Evolutionary conservation across 2,797 vertebrate species (phyloP).

Genomic region (Paratrypauchen microcephalus): DNA sequence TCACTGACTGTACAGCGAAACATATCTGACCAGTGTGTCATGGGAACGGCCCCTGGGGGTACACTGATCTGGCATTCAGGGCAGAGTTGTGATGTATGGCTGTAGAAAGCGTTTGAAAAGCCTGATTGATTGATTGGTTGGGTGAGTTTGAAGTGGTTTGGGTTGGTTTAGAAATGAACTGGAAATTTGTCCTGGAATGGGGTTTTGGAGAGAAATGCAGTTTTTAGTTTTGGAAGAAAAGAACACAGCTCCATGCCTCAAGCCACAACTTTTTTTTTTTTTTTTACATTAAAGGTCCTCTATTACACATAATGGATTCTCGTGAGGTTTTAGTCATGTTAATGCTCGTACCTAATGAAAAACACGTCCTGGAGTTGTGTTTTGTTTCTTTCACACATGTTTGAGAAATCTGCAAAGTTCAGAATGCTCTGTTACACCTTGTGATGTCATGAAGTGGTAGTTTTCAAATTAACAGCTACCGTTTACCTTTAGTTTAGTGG

Average conservation of each 20-base stretch:
- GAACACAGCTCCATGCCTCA: neutral
- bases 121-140: conserved; percentile 4
- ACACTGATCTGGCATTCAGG: neutral
- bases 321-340: too few species aligned
- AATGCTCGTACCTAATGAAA: too few species aligned
- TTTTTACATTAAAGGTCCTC: neutral
- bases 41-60: conserved; percentile 44
- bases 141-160: conserved; percentile 6
- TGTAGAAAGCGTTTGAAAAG: neutral
- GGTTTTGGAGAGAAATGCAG: neutral
- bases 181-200: neutral
- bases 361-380: too few species aligned
- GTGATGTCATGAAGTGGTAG: too few species aligned
- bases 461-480: too few species aligned
- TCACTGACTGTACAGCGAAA: conserved; percentile 42
- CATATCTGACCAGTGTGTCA: conserved; percentile 40
- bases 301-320: too few species aligned
- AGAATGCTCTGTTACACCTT: too few species aligned
- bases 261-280: neutral
- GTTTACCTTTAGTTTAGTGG: too few species aligned
- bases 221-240: neutral
- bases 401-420: too few species aligned
- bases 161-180: neutral
- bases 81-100: neutral
- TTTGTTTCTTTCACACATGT: too few species aligned